Base-by-base conservation (phyloP, 2,888 invertebrate species). In the Volucella inflata region DNA sequence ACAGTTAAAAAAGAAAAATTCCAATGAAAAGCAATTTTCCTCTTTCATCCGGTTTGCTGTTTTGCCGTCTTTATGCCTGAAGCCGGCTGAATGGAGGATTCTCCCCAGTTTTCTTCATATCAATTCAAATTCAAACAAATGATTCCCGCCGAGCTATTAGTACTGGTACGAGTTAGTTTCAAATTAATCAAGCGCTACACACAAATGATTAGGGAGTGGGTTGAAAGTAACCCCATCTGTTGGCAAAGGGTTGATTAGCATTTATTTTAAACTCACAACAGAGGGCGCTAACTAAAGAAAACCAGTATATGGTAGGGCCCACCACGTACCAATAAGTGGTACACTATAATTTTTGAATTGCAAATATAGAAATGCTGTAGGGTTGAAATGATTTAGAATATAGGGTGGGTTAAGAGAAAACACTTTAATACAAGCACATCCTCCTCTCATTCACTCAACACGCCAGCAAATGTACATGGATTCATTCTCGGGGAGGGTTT, bases 161-260 rank as follows among this genome's bases (percentile, higher is more conserved):
- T 14, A 51, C 68, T 55, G 8, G 55, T 48, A 59, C 46, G 57
- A 57, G 36, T 42, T 6, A 9, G 55, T 44, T 44, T 64, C 38
- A 14, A 53, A 79, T 84, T 84, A 79, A 84, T 84, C 70, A 75
- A 70, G 62, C 57, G n/a, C 46, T 44, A 40, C 51, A 21, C 16
- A 42, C 62, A 40, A 46, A 57, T 51, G 30, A 30, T 4, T 3
- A 30, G 30, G 14, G 44, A 14, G 50, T 53, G 38, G 42, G 36
- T 51, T 64, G 17, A 59, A 8, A 59, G 53, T 57, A 42, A 40
- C 40, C n/a, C 46, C 67, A 38, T 64, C 65, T 46, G 48, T 36
- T 55, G 48, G 62, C 14, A 48, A 46, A 75, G 83, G 83, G 83
- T 79, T 79, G 74, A 75, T 74, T 65, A 62, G 68, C 64, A 70